These are phyloP conservation scores for Mamestra brassicae DNA, from an alignment of 2,888 invertebrate genomes.

Conservation along the genomic window DNA sequence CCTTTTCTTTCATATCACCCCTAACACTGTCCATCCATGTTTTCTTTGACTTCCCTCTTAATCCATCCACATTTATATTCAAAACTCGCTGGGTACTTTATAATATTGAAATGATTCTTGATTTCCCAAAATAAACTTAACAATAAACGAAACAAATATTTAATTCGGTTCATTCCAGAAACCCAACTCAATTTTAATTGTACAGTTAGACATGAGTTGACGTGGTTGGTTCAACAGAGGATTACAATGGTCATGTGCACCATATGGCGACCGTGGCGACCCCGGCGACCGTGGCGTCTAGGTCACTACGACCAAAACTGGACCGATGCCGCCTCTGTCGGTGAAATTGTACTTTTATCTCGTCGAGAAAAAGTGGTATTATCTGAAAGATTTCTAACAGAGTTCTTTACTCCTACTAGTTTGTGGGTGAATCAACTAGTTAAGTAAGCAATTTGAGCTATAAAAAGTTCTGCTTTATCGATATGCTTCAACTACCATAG, in stretches of 20 bases:
- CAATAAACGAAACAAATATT: not conserved
- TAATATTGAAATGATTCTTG: not conserved
- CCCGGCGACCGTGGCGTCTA: slow-evolving; percentile 53
- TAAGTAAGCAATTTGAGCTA: too few relatives aligned
- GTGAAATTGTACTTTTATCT: slow-evolving; percentile 9
- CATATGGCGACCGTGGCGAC: slow-evolving; percentile 54
- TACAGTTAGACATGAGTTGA: not conserved
- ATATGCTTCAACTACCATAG: too few relatives aligned
- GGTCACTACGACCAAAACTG: slow-evolving; percentile 24
- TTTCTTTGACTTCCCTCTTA: too few relatives aligned
- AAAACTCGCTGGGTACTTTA: too few relatives aligned
- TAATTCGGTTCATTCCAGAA: not conserved
- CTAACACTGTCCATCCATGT: too few relatives aligned
- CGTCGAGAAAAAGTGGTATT: not conserved
- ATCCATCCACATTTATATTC: too few relatives aligned
- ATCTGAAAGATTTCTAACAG: not conserved
- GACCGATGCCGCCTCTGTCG: not conserved
- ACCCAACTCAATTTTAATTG: not conserved
- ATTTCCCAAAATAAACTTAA: not conserved
- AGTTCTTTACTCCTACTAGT: not conserved
- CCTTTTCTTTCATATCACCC: too few relatives aligned
- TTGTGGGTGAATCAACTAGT: not conserved
- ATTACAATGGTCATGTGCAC: slow-evolving; percentile 39
- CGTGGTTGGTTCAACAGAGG: slow-evolving; percentile 18
- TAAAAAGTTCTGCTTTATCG: too few relatives aligned